phyloP scores from a whole-genome alignment of 2,888 invertebrate species.

The Sisyra nigra region DNA sequence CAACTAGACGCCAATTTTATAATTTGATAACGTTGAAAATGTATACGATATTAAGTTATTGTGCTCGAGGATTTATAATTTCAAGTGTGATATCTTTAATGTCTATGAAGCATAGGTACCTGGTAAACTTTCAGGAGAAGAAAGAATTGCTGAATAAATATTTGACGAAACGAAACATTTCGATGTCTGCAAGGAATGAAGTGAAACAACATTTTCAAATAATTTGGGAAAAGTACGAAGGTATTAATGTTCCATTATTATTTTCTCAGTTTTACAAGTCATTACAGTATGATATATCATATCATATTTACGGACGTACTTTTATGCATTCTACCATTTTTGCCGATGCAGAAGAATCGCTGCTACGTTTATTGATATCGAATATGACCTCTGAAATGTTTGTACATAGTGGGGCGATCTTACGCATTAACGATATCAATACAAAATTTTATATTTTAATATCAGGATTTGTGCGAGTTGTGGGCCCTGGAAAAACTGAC shows the following conservation, averaged over 20 bases:
- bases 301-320: not conserved
- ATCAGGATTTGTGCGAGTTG: not conserved
- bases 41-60: no score
- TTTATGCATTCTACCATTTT: not conserved
- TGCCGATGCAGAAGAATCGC: not conserved
- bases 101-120: not conserved
- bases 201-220: not conserved
- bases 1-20: no score
- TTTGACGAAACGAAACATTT: not conserved
- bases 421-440: not conserved
- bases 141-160: not conserved
- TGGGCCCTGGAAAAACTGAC: not conserved
- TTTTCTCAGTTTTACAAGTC: not conserved
- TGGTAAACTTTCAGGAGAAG: not conserved
- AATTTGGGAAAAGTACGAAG: not conserved
- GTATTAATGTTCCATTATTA: not conserved
- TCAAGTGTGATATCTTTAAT: not conserved
- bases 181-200: not conserved
- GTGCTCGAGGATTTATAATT: not conserved
- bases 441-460: not conserved
- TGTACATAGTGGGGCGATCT: not conserved
- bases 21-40: no score
- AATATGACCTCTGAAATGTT: not conserved
- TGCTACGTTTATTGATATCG: not conserved
- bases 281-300: not conserved